Evolutionary conservation across 1,140 invertebrate species (phyloP).

Genomic region (Schlechtendalia chinensis): DNA sequence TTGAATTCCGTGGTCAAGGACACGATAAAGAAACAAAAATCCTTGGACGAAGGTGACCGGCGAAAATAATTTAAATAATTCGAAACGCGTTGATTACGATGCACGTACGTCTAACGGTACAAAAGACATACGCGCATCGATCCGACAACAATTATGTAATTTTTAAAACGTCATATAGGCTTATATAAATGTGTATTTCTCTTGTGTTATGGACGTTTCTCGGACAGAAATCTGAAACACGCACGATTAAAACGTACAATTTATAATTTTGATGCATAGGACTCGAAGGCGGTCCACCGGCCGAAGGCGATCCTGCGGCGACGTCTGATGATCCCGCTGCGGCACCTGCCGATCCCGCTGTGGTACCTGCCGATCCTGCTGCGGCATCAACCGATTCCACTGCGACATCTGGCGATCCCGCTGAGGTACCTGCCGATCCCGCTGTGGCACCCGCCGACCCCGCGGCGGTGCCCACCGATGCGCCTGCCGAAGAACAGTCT

Average conservation of each 20-base stretch:
- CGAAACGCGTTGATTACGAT: too few species aligned
- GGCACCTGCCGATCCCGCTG: conserved; percentile 16
- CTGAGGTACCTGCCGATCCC: neutral
- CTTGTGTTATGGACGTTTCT: too few species aligned
- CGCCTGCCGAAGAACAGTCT: conserved; percentile 31
- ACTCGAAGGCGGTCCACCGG: conserved; percentile 49
- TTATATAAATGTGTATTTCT: too few species aligned
- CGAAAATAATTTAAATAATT: too few species aligned
- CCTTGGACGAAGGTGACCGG: conserved; percentile 50
- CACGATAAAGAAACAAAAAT: conserved; percentile 53
- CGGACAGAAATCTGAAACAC: too few species aligned
- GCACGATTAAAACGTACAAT: too few species aligned
- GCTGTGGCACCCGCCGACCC: neutral
- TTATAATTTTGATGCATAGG: neutral
- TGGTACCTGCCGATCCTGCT: neutral
- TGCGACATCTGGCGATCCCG: neutral
- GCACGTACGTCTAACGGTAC: too few species aligned
- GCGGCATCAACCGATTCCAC: conserved; percentile 14
- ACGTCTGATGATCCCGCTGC: conserved; percentile 19
- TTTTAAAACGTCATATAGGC: too few species aligned
- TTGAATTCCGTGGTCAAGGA: conserved; percentile 55
- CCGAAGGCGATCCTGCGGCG: conserved; percentile 32
- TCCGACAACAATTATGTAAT: too few species aligned
- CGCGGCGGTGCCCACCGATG: neutral
- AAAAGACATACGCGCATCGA: too few species aligned